A percentile compares a stretch with the other conserved stretches of the same genome.
Conservation (phyloP, 1,140 invertebrate species). For the Aplysia californica region DNA sequence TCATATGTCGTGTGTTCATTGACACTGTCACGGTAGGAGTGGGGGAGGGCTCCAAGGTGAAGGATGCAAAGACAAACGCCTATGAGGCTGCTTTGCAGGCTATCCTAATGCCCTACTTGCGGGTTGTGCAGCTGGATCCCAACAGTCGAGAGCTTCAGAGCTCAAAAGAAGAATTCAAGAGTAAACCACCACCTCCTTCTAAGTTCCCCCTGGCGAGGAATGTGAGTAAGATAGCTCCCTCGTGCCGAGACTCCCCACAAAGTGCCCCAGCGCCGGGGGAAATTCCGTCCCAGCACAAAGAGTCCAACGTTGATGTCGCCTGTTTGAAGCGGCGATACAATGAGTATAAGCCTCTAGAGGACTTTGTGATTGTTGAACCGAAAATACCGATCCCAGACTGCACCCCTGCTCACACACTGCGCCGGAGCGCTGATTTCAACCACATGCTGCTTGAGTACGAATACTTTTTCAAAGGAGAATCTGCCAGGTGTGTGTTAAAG, state of each 20-base stretch:
- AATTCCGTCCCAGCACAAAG: slow-evolving; percentile 12
- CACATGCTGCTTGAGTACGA: slow-evolving; percentile 46
- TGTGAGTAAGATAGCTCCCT: neutral
- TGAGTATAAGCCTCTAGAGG: slow-evolving; percentile 24
- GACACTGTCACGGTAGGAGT: slow-evolving; percentile 35
- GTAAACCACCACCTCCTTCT: slow-evolving; percentile 5
- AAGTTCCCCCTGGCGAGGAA: neutral
- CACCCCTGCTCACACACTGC: slow-evolving; percentile 32
- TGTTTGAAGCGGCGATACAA: neutral
- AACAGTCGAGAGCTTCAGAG: slow-evolving; percentile 38
- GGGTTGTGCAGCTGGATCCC: slow-evolving; percentile 38
- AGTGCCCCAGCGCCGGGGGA: neutral
- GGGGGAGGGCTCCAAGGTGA: slow-evolving; percentile 42
- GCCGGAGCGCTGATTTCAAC: slow-evolving; percentile 46
- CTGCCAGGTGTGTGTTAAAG: slow-evolving; percentile 39
- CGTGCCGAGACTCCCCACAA: too few species aligned
- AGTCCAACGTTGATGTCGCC: slow-evolving; percentile 27
- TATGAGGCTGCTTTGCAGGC: slow-evolving; percentile 46
- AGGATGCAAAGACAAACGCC: slow-evolving; percentile 50
- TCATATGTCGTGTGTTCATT: slow-evolving; percentile 42
- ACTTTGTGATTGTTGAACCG: slow-evolving; percentile 43
- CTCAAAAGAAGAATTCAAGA: slow-evolving; percentile 29
- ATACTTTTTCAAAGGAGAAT: slow-evolving; percentile 27
- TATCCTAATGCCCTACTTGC: slow-evolving; percentile 38
- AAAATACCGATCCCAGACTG: slow-evolving; percentile 11